Base-by-base conservation (phyloP, 2,113 vertebrate species). In the Pelvicachromis taeniatus region DNA sequence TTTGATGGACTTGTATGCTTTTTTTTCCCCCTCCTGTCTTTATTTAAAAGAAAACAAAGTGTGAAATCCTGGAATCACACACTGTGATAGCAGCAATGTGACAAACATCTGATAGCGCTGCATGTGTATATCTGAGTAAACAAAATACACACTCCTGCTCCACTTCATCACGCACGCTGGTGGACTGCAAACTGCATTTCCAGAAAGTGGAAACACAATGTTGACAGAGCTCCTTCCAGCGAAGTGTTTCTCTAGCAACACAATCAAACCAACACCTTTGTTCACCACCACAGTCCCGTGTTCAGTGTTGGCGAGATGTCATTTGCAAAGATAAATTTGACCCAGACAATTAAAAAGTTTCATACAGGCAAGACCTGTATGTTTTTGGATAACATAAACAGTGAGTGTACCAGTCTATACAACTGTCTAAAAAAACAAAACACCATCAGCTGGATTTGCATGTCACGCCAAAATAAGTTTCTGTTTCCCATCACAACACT, bases 311-410 rank as follows among this genome's bases (percentile, higher is more conserved):
- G 6, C 7, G 3, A 16, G 11, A 50, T 29, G 21, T 3, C 9
- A 5, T 4, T 14, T 33, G 70, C 50, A 38, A 31, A 78, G 33
- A 59, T 54, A 68, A 33, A 33, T 77, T 33, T 65, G 13, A 78
- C 53, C 10, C 8, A 21, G 50, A 85, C 45, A 29, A 85, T 14
- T 38, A 5, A 38, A 0, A 6, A 88, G 88, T 89, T 89, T 11
- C 84, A 90, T 85, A 83, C 11, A 29, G 26, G 1, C 35, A 17
- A 26, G 54, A 14, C 14, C 58, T 33, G 45, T n/a, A n/a, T n/a
- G n/a, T n/a, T n/a, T 65, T 94, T 94, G 88, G 92, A 87, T 68
- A 14, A 81, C 53, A 31, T 29, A 86, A 87, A 92, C 42, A 78
- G 33, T 29, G 77, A 80, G 40, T 17, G 35, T 4, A 19, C 6